Conservation (phyloP, 2,888 invertebrate species). For the Polyploca ridens region DNA sequence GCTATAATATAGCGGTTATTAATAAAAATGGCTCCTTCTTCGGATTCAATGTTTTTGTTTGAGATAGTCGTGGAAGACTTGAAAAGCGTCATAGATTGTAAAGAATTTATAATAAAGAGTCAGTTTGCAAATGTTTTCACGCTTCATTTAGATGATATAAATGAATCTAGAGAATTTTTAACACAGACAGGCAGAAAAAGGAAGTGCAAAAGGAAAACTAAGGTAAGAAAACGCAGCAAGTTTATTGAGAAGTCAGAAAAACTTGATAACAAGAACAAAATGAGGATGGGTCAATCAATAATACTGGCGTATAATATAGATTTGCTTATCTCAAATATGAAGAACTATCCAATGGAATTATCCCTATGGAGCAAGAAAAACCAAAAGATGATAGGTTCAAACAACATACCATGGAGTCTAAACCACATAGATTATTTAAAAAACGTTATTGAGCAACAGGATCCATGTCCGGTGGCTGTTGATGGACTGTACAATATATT, state of each 20-base stretch:
- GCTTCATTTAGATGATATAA: constrained; percentile 55
- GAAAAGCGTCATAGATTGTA: constrained; percentile 49
- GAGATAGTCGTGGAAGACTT: constrained; percentile 64
- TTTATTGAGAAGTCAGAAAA: constrained; percentile 24
- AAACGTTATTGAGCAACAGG: constrained; percentile 32
- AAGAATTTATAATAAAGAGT: constrained; percentile 53
- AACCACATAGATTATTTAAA: constrained; percentile 55
- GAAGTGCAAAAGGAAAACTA: constrained; percentile 41
- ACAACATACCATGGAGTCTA: constrained; percentile 60
- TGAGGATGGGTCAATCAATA: constrained; percentile 48
- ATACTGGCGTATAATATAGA: constrained; percentile 48
- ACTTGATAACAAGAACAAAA: constrained; percentile 28
- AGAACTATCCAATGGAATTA: constrained; percentile 59
- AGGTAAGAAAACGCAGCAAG: constrained; percentile 35
- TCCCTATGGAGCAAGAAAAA: constrained; percentile 49
- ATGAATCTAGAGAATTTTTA: constrained; percentile 27
- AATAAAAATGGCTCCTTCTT: constrained; percentile 54
- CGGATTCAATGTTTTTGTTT: constrained; percentile 72
- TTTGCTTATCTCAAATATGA: constrained; percentile 56
- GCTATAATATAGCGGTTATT: constrained; percentile 25
- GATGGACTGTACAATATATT: constrained; percentile 55
- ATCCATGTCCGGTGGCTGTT: constrained; percentile 37
- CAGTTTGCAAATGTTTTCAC: constrained; percentile 67
- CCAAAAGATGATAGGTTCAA: constrained; percentile 44
- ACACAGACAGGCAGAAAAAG: constrained; percentile 30